Evolutionary conservation across 2,797 vertebrate genomes (phyloP), one percentile per base, ranked within the genome.

Genomic region (Ctenochaetus hawaiiensis): DNA sequence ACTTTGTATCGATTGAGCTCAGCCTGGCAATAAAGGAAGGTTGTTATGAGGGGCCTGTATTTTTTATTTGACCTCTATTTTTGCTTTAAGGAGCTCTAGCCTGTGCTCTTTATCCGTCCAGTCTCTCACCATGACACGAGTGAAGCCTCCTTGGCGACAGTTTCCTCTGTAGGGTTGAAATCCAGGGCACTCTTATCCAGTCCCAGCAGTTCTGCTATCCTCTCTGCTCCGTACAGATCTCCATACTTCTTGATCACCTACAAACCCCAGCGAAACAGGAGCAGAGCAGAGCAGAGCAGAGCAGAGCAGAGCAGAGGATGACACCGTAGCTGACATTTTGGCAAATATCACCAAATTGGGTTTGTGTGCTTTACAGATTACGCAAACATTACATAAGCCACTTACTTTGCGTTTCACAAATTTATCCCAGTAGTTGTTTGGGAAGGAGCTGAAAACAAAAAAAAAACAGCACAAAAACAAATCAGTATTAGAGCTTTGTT

Each of bases 391-490:
- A 52, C 30, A 44, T 12, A 73, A 75, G 78, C 56, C 66, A 84
- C 96, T 90, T 96, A 96, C 98, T 96, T 99, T 99, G 74, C 98
- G 96, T 92, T 99, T 99, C 78, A 99, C 97, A 94, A 99, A 99
- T 92, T 99, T 99, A 93, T 99, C 98, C 98, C 98, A 99, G 92
- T 99, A 99, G 93, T 99, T 99, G 92, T 97, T 98, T 73, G 98
- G 98, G 83, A 99, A 99, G 70, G 98, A 99, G 80, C 98, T 99
- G 93, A 22, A 13, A 82, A 67, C 91, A 80, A 81, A 78, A 92
- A 22, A 13, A 82, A 67, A 91, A 78, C 82, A 88, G 59, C n/a
- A 81, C 30, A 16, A 39, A 71, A 37, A 49, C 84, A 78, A 89
- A 69, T 37, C 2, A 63, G 12, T 13, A 49, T 63, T 18, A 37